phyloP scores from a whole-genome alignment of 37 sponge, comb jelly and placozoan species.

The Crambe crambe region DNA sequence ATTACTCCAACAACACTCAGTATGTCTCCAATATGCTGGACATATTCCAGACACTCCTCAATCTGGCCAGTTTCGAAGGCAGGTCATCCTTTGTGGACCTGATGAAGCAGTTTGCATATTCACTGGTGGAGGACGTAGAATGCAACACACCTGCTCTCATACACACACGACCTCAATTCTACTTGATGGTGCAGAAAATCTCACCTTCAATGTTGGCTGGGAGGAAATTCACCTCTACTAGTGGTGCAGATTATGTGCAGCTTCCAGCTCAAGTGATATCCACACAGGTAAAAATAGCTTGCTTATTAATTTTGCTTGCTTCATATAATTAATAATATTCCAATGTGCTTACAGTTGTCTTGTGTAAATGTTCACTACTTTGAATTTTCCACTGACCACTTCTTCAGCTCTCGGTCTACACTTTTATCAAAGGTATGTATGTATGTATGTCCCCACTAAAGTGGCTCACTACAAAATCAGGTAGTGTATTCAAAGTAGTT shows the following conservation, averaged over 20 bases:
- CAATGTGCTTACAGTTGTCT: slow-evolving; percentile 3
- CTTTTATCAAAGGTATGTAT: slow-evolving; percentile 38
- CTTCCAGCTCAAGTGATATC: slow-evolving; percentile 29
- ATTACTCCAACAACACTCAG: neutral
- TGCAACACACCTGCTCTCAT: slow-evolving; percentile 9
- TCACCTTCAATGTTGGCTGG: slow-evolving; percentile 15
- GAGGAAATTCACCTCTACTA: slow-evolving; percentile 24
- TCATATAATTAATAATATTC: neutral
- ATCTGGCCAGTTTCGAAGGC: slow-evolving; percentile 17
- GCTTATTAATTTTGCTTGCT: neutral
- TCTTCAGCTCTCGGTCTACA: slow-evolving; percentile 34
- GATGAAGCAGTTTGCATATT: slow-evolving; percentile 58
- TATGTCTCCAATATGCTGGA: slow-evolving; percentile 30
- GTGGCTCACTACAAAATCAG: no score
- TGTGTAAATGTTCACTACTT: slow-evolving; percentile 65
- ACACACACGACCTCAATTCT: slow-evolving; percentile 5
- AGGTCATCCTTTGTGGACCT: slow-evolving; percentile 20
- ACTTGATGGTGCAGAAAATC: slow-evolving; percentile 37
- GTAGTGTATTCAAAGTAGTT: neutral
- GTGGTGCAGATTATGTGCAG: slow-evolving; percentile 26
- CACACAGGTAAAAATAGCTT: neutral
- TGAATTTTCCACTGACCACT: slow-evolving; percentile 34
- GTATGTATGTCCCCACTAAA: no score
- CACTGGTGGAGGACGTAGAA: slow-evolving; percentile 9
- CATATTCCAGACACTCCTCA: slow-evolving; percentile 17